Base-by-base conservation (phyloP, 2,113 vertebrate species). In the Heliornis fulica region DNA sequence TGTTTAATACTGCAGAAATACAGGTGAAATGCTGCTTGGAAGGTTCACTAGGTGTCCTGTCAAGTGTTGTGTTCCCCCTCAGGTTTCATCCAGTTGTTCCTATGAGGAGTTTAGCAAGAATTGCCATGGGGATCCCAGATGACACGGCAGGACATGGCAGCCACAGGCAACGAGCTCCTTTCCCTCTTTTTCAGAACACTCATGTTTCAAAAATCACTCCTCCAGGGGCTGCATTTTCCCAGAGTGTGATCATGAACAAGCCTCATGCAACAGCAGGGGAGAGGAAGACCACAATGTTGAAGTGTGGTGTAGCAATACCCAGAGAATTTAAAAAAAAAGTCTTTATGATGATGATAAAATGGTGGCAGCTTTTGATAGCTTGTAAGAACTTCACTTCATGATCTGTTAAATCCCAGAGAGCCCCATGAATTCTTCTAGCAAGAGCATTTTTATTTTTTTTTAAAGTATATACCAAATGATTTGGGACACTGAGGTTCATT, bases 231-330 rank as follows among this genome's bases (percentile, higher is more conserved):
- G 48, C 50, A 15, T 72, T 92, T 77, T 88, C 41, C 72, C 15
- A 40, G 68, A 69, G 40, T 10, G 13, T 4, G 38, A 5, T 18
- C 10, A 26, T 69, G 29, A 74, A 85, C 87, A 71, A 60, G 9
- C 31, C 68, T 81, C 53, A 25, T 46, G 32, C 31, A 29, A 15
- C 0, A 5, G 38, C 7, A 2, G 12, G 25, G 11, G 41, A 0
- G 3, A 31, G 12, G 45, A 60, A 36, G 29, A 31, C 43, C 64
- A 29, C 85, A 64, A 38, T 85, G 83, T 22, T 63, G 46, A 51
- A 53, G 10, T 22, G 32, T 65, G n/a, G 16, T 41, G 68, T 74
- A 82, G 40, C 36, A 53, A 34, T 70, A 79, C 28, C 56, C 34
- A 93, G 71, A 70, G 54, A 76, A 50, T 48, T 46, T 14, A 22